These are phyloP conservation scores for Trinectes maculatus DNA, from an alignment of 2,113 vertebrate genomes.

Conservation along the genomic window DNA sequence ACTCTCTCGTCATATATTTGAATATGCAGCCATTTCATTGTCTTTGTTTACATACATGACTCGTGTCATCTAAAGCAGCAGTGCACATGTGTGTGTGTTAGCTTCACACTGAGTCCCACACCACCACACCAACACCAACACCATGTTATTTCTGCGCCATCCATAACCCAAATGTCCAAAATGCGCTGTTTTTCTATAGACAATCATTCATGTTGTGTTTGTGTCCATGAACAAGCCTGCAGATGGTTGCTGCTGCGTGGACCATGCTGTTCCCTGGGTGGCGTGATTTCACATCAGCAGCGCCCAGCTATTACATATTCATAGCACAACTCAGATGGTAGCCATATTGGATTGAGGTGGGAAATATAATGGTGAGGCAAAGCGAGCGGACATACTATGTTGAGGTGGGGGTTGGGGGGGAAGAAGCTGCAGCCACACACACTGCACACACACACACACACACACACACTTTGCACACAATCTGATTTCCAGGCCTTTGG, in stretches of 20 bases:
- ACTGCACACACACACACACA: conserved; percentile 5
- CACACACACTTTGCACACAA: conserved; percentile 35
- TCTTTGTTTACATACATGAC: neutral
- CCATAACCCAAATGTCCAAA: neutral
- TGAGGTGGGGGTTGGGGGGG: conserved; percentile 47
- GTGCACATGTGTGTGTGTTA: neutral
- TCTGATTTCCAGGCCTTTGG: conserved; percentile 15
- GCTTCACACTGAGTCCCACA: neutral
- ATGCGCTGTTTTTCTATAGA: neutral
- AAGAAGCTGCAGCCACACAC: neutral
- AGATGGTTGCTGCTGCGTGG: conserved; percentile 20
- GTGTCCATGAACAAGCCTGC: neutral
- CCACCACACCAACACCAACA: neutral
- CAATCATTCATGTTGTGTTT: neutral
- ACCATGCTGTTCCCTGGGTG: neutral
- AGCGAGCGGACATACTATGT: conserved; percentile 60
- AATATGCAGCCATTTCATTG: neutral
- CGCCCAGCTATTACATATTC: conserved; percentile 68
- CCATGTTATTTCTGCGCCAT: neutral
- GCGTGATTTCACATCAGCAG: conserved; percentile 15
- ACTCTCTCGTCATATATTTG: conserved; percentile 22
- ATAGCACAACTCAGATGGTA: conserved; percentile 65
- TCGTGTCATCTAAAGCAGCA: neutral
- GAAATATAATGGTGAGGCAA: conserved; percentile 60
- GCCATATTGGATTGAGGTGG: conserved; percentile 74